A percentile compares a stretch with the other conserved stretches of the same genome.
Evolutionary conservation across 2,113 vertebrate species (phyloP).

Genomic region (Cisticola juncidis): DNA sequence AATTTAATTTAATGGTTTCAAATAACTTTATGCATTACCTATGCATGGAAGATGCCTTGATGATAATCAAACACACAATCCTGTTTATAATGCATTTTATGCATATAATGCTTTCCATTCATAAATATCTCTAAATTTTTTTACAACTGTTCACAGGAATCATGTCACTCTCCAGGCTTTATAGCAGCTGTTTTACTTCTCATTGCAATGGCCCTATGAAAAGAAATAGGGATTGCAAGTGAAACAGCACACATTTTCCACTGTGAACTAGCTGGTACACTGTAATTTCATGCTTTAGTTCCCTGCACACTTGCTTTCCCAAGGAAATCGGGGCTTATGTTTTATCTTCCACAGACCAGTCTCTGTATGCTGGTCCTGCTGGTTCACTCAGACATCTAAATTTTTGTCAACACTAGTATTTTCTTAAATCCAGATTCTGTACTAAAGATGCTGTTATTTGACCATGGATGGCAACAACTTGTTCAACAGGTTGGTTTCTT

Average conservation of each 20-base stretch:
- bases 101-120: neutral
- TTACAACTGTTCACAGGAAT: neutral
- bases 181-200: conserved; percentile 8
- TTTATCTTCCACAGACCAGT: neutral
- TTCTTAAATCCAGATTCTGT: neutral
- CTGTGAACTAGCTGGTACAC: neutral
- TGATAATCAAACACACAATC: neutral
- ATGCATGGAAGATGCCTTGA: neutral
- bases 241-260: neutral
- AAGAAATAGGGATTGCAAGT: neutral
- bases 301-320: neutral
- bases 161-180: neutral
- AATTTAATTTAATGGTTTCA: neutral
- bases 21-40: neutral
- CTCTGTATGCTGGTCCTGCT: neutral
- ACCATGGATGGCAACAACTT: neutral
- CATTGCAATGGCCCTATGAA: neutral
- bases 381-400: neutral
- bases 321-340: neutral
- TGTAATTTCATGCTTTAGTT: neutral
- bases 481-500: neutral
- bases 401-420: neutral
- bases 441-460: neutral
- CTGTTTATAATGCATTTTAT: neutral
- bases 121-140: neutral